These are phyloP conservation scores for Zaprionus vittiger DNA, from an alignment of 1,140 invertebrate genomes.

Conservation along the genomic window DNA sequence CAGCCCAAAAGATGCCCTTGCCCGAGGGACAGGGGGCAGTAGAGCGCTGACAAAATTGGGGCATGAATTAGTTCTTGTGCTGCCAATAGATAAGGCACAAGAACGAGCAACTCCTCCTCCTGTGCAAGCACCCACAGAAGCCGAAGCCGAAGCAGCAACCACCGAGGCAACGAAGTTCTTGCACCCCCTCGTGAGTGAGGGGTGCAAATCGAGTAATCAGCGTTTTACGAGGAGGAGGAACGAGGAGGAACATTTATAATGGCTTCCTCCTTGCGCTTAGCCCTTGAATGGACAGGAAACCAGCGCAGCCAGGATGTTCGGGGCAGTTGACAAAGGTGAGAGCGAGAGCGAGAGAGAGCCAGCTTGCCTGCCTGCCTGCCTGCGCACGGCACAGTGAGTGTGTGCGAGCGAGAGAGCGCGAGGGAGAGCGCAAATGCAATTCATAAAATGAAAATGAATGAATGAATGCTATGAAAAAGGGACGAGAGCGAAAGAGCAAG, in stretches of 20 bases:
- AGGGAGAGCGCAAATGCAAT: constrained; percentile 74
- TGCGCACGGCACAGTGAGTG: neutral
- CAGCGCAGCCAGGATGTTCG: constrained; percentile 19
- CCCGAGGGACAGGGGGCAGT: constrained; percentile 1
- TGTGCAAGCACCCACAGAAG: neutral
- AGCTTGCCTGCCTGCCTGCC: constrained; percentile 23
- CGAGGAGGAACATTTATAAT: constrained; percentile 65
- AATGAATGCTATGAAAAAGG: constrained; percentile 37
- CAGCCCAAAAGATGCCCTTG: constrained; percentile 15
- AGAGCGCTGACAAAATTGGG: constrained; percentile 15
- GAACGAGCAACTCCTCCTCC: neutral
- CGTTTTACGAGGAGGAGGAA: constrained; percentile 37
- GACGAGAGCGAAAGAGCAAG: constrained; percentile 9
- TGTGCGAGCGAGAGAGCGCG: constrained; percentile 42
- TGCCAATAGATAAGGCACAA: constrained; percentile 13
- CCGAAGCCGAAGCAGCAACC: constrained; percentile 7
- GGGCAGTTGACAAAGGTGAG: constrained; percentile 11
- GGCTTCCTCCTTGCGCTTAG: constrained; percentile 60
- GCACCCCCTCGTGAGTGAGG: constrained; percentile 17
- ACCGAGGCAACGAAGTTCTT: constrained; percentile 8
- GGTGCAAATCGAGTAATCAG: constrained; percentile 61
- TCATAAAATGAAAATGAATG: constrained; percentile 81
- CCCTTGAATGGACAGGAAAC: constrained; percentile 42
- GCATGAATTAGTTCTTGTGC: constrained; percentile 43
- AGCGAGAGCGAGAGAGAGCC: constrained; percentile 6